Evolutionary conservation across 2,113 vertebrate genomes (phyloP), one percentile per base, ranked within the genome.

Genomic region (Rafetus swinhoei): DNA sequence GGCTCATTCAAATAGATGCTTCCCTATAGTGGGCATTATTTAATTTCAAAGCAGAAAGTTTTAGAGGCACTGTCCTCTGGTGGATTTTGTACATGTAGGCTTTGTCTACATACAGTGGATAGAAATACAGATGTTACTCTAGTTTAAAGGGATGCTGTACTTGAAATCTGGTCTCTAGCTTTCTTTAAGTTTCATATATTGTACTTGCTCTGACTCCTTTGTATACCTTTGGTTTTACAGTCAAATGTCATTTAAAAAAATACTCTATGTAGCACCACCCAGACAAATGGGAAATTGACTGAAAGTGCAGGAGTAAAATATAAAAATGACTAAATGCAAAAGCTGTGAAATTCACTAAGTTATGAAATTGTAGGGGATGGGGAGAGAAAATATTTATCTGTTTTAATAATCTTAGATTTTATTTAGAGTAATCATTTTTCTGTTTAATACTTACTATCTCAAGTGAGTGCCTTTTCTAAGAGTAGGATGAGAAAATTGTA

Each of bases 271-370:
- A 56, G 62, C 3, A 54, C 92, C 56, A 86, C 81, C 21, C 1
- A 74, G n/a, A 69, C 62, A 69, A 55, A 79, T 76, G n/a, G 82
- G 45, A 76, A 94, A 81, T 65, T 69, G 62, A 69, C 15, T 69
- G 7, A 69, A 6, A 19, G 32, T n/a, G 14, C 62, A 32, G 32
- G 32, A 13, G 18, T 69, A 69, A 69, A n/a, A 8, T 54, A 32
- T 29, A 9, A 57, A 57, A 89, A 7, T 45, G 7, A 4, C 90
- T 8, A 25, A n/a, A 27, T 87, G 45, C 39, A 10, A 86, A 84
- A 56, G 50, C 5, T 35, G 86, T 60, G 27, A 83, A 65, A 65
- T 39, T 86, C 4, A 45, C 6, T 18, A n/a, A 27, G 35, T 72
- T 55, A 22, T 1, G 2, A 52, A 15, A 85, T 77, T 90, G 16